Conservation (phyloP, 2,888 invertebrate genomes). For the Apodemia mormo region DNA sequence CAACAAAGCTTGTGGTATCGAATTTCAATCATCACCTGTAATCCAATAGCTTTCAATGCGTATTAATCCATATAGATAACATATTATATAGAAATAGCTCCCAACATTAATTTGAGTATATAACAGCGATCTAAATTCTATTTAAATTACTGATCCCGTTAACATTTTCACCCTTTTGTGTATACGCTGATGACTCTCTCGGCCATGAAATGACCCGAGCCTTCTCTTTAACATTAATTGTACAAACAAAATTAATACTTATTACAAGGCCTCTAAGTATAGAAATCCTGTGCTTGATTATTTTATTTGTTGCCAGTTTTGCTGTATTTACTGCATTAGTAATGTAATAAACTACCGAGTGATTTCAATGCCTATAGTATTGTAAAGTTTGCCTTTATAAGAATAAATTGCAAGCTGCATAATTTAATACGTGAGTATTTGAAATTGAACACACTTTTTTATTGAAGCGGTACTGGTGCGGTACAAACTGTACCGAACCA, state of each 20-base stretch:
- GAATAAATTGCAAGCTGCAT: constrained; percentile 1
- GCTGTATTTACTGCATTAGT: neutral
- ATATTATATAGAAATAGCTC: neutral
- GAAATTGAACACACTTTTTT: neutral
- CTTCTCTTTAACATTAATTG: neutral
- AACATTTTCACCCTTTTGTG: constrained; percentile 15
- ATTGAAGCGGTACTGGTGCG: no score
- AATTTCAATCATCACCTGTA: no score
- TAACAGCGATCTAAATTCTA: constrained; percentile 12
- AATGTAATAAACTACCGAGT: neutral
- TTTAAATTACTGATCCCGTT: constrained; percentile 12
- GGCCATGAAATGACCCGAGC: neutral
- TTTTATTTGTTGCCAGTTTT: constrained; percentile 1
- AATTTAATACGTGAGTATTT: neutral
- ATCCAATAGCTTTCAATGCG: no score
- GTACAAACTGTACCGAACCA: no score
- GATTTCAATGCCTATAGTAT: constrained; percentile 6
- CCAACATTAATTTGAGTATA: neutral
- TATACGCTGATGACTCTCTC: neutral
- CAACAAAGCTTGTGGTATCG: no score
- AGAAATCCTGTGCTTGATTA: neutral
- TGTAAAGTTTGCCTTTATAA: constrained; percentile 7
- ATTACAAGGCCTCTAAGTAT: neutral
- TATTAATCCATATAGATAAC: neutral
- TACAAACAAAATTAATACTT: neutral